These are phyloP conservation scores for Deilephila porcellus DNA, from an alignment of 2,888 invertebrate species.

Conservation along the genomic window DNA sequence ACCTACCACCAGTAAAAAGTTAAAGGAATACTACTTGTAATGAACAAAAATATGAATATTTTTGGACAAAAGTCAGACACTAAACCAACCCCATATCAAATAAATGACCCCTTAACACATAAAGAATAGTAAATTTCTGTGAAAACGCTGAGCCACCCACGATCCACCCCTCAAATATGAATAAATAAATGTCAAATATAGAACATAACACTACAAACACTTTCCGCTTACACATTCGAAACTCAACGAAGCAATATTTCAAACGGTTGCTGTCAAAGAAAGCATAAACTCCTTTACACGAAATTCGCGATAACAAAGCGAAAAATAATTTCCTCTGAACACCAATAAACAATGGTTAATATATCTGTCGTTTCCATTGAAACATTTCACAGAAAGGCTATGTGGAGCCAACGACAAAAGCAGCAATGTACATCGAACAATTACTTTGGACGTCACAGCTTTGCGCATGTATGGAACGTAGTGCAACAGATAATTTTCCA, in stretches of 20 bases:
- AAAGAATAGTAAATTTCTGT: constrained; percentile 21
- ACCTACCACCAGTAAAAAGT: no score
- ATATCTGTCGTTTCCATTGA: constrained; percentile 41
- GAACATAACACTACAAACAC: constrained; percentile 27
- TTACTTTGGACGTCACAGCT: constrained; percentile 41
- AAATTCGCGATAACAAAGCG: constrained; percentile 57
- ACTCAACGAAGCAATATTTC: constrained; percentile 38
- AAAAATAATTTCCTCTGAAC: constrained; percentile 55
- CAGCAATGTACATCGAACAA: constrained; percentile 46
- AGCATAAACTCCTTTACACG: constrained; percentile 52
- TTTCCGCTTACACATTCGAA: constrained; percentile 37
- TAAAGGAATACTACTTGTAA: no score
- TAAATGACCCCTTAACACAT: constrained; percentile 4
- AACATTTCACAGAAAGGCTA: constrained; percentile 20
- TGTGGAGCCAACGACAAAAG: constrained; percentile 23
- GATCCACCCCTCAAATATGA: constrained; percentile 4
- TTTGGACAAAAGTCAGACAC: no score
- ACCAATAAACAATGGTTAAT: constrained; percentile 37
- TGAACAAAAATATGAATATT: no score
- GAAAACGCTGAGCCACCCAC: constrained; percentile 9
- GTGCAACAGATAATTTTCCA: constrained; percentile 64
- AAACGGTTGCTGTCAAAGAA: constrained; percentile 53
- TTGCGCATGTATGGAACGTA: constrained; percentile 67
- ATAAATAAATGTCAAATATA: constrained; percentile 26
- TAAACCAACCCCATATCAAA: neutral